Conservation (phyloP, 2,888 invertebrate genomes). For the Pasiphila rectangulata region DNA sequence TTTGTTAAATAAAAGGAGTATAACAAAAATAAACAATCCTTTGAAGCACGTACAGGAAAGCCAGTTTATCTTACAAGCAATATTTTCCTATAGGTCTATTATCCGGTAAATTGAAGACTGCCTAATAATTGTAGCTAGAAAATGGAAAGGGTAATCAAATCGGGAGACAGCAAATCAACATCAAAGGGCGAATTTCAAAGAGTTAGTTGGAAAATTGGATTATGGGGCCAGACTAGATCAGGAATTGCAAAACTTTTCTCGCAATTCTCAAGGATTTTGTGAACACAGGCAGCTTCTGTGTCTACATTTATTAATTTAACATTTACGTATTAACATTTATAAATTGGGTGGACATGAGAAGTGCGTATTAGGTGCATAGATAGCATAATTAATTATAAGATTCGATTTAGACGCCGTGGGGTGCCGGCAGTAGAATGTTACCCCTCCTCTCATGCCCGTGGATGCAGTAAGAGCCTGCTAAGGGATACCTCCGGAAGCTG, state of each 20-base stretch:
- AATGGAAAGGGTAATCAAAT: conserved; percentile 25
- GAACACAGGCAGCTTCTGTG: too few relatives aligned
- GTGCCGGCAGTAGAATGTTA: too few relatives aligned
- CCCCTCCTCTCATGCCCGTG: too few relatives aligned
- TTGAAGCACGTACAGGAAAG: neutral
- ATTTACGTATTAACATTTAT: too few relatives aligned
- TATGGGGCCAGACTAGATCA: conserved; percentile 14
- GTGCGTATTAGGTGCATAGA: too few relatives aligned
- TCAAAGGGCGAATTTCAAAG: conserved; percentile 32
- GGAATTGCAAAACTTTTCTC: neutral
- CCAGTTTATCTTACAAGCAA: neutral
- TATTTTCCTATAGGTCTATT: neutral
- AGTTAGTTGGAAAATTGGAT: conserved; percentile 29
- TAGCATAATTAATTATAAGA: too few relatives aligned
- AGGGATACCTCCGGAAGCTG: too few relatives aligned
- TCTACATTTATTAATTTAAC: too few relatives aligned
- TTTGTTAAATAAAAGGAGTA: too few relatives aligned
- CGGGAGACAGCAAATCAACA: conserved; percentile 17
- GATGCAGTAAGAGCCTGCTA: too few relatives aligned
- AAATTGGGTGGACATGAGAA: too few relatives aligned
- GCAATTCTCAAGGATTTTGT: neutral
- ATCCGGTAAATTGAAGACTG: neutral
- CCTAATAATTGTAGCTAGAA: conserved; percentile 5
- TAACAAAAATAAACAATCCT: neutral
- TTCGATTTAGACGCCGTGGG: too few relatives aligned